phyloP scores from a whole-genome alignment of 2,797 vertebrate genomes.

The Astyanax mexicanus region DNA sequence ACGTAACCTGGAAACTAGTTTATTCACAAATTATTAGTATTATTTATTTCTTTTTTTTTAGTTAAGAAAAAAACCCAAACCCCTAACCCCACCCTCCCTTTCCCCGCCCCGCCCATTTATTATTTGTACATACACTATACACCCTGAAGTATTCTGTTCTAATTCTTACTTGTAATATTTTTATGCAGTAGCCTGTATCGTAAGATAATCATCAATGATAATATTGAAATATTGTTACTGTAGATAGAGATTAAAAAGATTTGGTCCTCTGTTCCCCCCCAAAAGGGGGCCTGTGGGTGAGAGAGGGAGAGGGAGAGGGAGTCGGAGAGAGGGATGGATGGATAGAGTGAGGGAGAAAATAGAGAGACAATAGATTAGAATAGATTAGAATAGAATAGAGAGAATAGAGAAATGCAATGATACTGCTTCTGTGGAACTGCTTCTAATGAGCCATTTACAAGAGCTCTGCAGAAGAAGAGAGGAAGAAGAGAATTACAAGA shows the following conservation, averaged over 20 bases:
- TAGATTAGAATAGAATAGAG: too few relatives aligned
- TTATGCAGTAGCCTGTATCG: constrained; percentile 61
- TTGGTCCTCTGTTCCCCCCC: constrained; percentile 69
- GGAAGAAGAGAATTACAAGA: constrained; percentile 15
- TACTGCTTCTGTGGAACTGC: constrained; percentile 58
- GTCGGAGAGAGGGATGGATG: background rate
- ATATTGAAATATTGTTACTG: constrained; percentile 64
- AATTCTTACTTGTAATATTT: constrained; percentile 55
- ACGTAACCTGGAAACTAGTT: constrained; percentile 43
- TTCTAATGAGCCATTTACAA: constrained; percentile 55
- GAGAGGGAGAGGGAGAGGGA: constrained; percentile 16
- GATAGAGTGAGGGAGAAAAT: constrained; percentile 6
- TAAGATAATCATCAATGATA: constrained; percentile 61
- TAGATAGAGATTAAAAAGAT: constrained; percentile 67
- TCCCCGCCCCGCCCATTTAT: too few relatives aligned
- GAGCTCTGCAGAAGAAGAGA: constrained; percentile 49
- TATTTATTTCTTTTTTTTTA: constrained; percentile 7
- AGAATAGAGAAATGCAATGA: constrained; percentile 41
- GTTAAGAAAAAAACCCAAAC: constrained; percentile 43
- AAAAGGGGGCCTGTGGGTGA: constrained; percentile 40
- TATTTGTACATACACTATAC: constrained; percentile 56
- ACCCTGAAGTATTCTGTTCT: constrained; percentile 61
- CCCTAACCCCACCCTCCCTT: constrained; percentile 6
- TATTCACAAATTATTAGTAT: constrained; percentile 26
- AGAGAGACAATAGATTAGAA: too few relatives aligned